phyloP scores from a whole-genome alignment of 2,797 vertebrate species.

The Mionectes olivaceus region DNA sequence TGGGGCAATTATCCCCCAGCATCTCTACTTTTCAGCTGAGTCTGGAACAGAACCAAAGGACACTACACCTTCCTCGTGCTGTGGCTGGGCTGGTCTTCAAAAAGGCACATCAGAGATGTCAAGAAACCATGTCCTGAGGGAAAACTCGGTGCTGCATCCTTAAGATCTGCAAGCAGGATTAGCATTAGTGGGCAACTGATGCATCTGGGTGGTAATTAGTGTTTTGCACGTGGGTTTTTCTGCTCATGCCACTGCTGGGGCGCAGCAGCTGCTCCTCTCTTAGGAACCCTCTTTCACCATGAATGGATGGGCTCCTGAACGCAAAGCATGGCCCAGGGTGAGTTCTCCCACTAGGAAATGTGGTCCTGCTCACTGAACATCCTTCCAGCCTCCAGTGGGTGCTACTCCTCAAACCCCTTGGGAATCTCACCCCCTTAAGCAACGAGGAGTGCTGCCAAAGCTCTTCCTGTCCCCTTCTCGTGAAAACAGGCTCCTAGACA shows the following conservation, averaged over 20 bases:
- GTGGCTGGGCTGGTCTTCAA: neutral
- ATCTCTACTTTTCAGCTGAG: neutral
- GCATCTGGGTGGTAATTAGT: neutral
- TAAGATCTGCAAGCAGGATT: neutral
- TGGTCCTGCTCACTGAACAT: neutral
- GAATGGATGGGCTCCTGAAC: neutral
- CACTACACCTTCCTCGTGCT: rapidly evolving
- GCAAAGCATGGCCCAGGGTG: neutral
- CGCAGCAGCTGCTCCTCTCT: neutral
- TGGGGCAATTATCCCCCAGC: neutral
- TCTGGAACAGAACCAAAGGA: neutral
- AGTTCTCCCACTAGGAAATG: neutral
- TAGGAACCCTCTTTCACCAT: no score
- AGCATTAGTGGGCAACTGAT: neutral
- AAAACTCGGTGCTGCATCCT: neutral
- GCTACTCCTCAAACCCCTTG: neutral
- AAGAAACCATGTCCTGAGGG: neutral
- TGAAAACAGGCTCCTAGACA: neutral
- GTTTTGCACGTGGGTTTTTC: neutral
- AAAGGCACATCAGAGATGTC: neutral
- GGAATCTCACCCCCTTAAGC: neutral
- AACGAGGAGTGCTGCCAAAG: neutral
- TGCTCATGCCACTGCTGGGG: neutral
- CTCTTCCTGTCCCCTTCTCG: neutral
- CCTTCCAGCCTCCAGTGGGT: neutral